Conservation (phyloP, 2,113 vertebrate genomes). For the Condylura cristata region DNA sequence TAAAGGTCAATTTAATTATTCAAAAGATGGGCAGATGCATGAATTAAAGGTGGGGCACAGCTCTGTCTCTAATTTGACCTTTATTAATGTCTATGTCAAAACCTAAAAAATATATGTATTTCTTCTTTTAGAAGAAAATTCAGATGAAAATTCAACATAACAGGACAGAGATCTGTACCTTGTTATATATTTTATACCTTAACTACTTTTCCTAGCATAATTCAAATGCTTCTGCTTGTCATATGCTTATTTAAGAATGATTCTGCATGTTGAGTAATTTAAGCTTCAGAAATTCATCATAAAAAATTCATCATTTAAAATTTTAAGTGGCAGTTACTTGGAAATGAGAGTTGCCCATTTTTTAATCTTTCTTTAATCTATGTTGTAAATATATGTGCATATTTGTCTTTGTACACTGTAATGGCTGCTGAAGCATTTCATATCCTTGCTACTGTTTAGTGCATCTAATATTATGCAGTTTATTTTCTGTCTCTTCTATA, state of each 20-base stretch:
- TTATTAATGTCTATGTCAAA: conserved; percentile 79
- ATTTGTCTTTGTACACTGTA: conserved; percentile 34
- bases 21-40: conserved; percentile 86
- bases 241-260: conserved; percentile 75
- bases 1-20: conserved; percentile 86
- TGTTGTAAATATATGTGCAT: conserved; percentile 69
- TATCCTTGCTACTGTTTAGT: conserved; percentile 66
- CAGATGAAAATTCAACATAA: conserved; percentile 74
- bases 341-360: conserved; percentile 65
- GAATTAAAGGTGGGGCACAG: conserved; percentile 78
- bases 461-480: conserved; percentile 75
- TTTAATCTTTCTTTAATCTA: conserved; percentile 78
- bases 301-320: conserved; percentile 53
- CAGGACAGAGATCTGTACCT: conserved; percentile 77
- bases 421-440: conserved; percentile 69
- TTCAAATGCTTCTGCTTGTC: conserved; percentile 84
- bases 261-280: conserved; percentile 85
- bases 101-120: conserved; percentile 16
- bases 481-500: conserved; percentile 75
- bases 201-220: conserved; percentile 78
- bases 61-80: conserved; percentile 84
- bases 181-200: conserved; percentile 68
- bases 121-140: conserved; percentile 66
- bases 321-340: conserved; percentile 77
- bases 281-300: conserved; percentile 72